Percentiles rank a stretch among this genome's conserved stretches.
Evolutionary conservation across 1,140 invertebrate genomes (phyloP).

Genomic region (Aporrectodea caliginosa): DNA sequence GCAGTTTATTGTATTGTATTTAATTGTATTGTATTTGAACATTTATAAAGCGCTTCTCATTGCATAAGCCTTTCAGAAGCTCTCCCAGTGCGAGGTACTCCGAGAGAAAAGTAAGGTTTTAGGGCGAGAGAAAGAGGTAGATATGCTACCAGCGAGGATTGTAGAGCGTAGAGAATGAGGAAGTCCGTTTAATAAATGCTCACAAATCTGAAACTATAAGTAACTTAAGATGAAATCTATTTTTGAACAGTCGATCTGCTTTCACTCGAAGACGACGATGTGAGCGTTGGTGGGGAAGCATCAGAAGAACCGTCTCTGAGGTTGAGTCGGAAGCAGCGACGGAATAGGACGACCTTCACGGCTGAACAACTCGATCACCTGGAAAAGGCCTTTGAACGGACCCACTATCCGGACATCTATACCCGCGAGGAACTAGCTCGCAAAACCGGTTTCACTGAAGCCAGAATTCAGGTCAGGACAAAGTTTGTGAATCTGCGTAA

Average conservation of each 20-base stretch:
- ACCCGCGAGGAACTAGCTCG: constrained; percentile 91
- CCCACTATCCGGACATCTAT: constrained; percentile 96
- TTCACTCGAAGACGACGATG: background rate
- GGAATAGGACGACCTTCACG: constrained; percentile 94
- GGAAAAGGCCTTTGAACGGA: constrained; percentile 79
- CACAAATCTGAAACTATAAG: too few species aligned
- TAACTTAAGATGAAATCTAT: background rate
- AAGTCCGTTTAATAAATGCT: too few species aligned
- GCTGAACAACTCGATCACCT: constrained; percentile 76
- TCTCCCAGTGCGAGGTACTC: too few species aligned
- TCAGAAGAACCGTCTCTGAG: constrained; percentile 68
- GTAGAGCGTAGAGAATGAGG: too few species aligned
- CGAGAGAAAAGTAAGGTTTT: too few species aligned
- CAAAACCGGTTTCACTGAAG: constrained; percentile 82
- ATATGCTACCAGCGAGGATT: too few species aligned
- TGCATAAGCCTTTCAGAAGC: too few species aligned
- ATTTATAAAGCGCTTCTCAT: too few species aligned
- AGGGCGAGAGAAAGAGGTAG: too few species aligned
- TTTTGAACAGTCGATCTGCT: background rate
- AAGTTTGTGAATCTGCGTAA: too few species aligned
- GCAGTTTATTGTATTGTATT: too few species aligned
- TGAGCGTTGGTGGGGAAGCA: background rate
- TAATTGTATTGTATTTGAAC: too few species aligned
- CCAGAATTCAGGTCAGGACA: constrained; percentile 93
- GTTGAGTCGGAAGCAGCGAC: constrained; percentile 58